Evolutionary conservation across 1,140 invertebrate species (phyloP).

Genomic region (Drosophila sulfurigaster): DNA sequence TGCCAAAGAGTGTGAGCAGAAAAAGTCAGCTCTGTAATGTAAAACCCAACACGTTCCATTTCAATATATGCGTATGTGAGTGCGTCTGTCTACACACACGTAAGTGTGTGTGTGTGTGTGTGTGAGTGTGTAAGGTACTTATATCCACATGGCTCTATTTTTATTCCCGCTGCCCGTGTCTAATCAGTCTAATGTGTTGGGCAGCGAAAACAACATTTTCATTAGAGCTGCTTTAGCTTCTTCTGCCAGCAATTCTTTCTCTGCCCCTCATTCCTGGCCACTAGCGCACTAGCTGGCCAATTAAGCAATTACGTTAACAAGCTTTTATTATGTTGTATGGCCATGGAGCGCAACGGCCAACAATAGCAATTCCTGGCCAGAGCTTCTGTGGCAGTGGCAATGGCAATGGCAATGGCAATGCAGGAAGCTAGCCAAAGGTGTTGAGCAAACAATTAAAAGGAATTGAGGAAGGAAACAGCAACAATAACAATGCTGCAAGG

Average conservation of each 20-base stretch:
- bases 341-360: conserved; percentile 30
- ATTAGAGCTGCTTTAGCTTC: conserved; percentile 53
- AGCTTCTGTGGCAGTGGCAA: background rate
- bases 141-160: conserved; percentile 59
- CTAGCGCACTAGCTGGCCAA: conserved; percentile 51
- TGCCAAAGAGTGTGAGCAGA: conserved; percentile 42
- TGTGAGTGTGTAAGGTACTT: conserved; percentile 33
- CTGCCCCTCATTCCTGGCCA: background rate
- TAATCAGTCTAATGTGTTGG: conserved; percentile 66
- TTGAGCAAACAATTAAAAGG: conserved; percentile 75
- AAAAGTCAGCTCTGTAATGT: conserved; percentile 57
- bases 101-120: conserved; percentile 15
- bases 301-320: conserved; percentile 82
- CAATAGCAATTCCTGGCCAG: conserved; percentile 22
- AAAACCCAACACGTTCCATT: conserved; percentile 43
- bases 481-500: conserved; percentile 4
- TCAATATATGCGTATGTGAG: conserved; percentile 11
- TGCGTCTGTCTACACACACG: conserved; percentile 4
- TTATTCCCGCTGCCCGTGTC: conserved; percentile 49
- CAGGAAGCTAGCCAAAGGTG: conserved; percentile 63
- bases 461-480: conserved; percentile 40
- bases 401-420: conserved; percentile 8
- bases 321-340: conserved; percentile 76
- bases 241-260: conserved; percentile 4
- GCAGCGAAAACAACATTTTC: conserved; percentile 60